phyloP scores from a whole-genome alignment of 2,888 invertebrate genomes.

The Rhimphoctona megacephalus region DNA sequence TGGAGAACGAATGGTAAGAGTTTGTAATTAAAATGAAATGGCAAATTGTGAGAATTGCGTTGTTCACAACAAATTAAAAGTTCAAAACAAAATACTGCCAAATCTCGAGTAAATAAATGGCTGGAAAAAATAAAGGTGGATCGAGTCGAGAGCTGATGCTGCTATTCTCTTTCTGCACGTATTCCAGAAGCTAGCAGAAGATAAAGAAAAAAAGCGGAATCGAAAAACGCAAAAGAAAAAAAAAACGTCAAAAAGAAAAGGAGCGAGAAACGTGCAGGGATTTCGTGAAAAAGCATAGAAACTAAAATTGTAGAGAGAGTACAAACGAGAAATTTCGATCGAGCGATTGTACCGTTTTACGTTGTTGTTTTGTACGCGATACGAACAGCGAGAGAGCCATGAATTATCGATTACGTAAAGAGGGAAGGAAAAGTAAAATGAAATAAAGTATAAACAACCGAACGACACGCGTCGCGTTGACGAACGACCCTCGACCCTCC shows the following conservation, averaged over 20 bases:
- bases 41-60: not conserved
- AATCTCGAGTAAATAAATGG: not conserved
- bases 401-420: slow-evolving; percentile 57
- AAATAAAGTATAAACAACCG: slow-evolving; percentile 45
- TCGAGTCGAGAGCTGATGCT: slow-evolving; percentile 31
- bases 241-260: not conserved
- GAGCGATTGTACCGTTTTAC: slow-evolving; percentile 9
- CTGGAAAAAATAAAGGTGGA: slow-evolving; percentile 3
- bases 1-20: not conserved
- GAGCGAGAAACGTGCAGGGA: slow-evolving; percentile 59
- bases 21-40: not conserved
- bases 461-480: slow-evolving; percentile 63
- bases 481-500: slow-evolving; percentile 46
- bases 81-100: not conserved
- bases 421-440: slow-evolving; percentile 20
- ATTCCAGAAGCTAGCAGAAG: not conserved
- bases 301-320: slow-evolving; percentile 3
- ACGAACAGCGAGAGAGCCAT: not conserved
- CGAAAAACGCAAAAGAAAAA: not conserved
- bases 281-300: slow-evolving; percentile 28
- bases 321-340: slow-evolving; percentile 45
- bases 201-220: not conserved
- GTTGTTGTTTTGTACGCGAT: not conserved
- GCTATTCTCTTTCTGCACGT: slow-evolving; percentile 20
- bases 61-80: not conserved